These are phyloP conservation scores for Umimayanthus kanabou DNA, from an alignment of 92 coral and sea anemone genomes.

Conservation along the genomic window DNA sequence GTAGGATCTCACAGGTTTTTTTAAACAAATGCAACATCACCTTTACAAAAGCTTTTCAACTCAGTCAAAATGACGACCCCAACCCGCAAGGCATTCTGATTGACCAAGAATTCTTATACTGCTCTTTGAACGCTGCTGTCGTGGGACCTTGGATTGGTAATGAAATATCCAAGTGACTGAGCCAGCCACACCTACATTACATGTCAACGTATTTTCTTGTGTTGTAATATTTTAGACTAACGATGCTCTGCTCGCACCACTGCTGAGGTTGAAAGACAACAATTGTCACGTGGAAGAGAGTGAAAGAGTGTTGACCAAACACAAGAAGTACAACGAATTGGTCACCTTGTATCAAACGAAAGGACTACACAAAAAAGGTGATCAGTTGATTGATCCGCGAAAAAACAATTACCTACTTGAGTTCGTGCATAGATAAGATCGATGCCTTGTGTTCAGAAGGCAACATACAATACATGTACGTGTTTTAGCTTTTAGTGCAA, in stretches of 20 bases:
- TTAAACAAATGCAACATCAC: too few relatives aligned
- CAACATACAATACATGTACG: too few relatives aligned
- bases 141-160: too few relatives aligned
- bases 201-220: background rate
- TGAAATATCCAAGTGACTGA: background rate
- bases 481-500: background rate
- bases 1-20: too few relatives aligned
- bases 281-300: slow-evolving; percentile 91
- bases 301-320: slow-evolving; percentile 78
- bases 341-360: slow-evolving; percentile 90
- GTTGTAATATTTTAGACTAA: slow-evolving; percentile 72
- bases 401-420: background rate
- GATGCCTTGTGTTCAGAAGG: too few relatives aligned
- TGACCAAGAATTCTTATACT: too few relatives aligned
- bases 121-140: too few relatives aligned
- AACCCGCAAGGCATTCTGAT: too few relatives aligned
- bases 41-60: too few relatives aligned
- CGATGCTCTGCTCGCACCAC: slow-evolving; percentile 91
- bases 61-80: too few relatives aligned
- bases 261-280: slow-evolving; percentile 91
- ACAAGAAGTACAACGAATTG: slow-evolving; percentile 91
- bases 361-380: slow-evolving; percentile 96
- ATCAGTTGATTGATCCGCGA: background rate
- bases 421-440: too few relatives aligned
- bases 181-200: background rate